These are phyloP conservation scores for Chloroclysta siterata DNA, from an alignment of 2,888 invertebrate species.

Conservation along the genomic window DNA sequence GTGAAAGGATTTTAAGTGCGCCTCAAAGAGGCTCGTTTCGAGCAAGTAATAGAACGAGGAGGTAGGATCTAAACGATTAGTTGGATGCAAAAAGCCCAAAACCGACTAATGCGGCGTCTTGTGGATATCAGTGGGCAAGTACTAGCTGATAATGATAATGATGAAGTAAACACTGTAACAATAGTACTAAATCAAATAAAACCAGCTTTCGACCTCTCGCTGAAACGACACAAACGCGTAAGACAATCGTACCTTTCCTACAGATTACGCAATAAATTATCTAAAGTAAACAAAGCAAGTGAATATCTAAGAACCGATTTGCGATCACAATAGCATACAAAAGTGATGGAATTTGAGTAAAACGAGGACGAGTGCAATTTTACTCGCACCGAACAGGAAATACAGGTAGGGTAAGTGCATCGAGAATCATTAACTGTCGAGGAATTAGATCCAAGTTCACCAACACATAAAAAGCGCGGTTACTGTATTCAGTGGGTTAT, in stretches of 20 bases:
- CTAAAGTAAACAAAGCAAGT: constrained; percentile 62
- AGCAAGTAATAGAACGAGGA: too few relatives aligned
- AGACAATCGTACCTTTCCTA: constrained; percentile 37
- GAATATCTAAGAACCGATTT: constrained; percentile 68
- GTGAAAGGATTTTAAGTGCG: too few relatives aligned
- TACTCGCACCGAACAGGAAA: constrained; percentile 70
- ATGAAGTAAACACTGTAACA: constrained; percentile 1
- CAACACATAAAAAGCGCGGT: not conserved
- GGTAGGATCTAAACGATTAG: too few relatives aligned
- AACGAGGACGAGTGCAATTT: constrained; percentile 61
- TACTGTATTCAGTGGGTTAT: not conserved
- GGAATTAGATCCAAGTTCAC: constrained; percentile 43
- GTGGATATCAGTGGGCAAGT: too few relatives aligned
- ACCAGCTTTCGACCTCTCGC: constrained; percentile 9
- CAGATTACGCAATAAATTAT: constrained; percentile 43
- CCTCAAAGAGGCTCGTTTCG: too few relatives aligned
- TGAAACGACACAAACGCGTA: constrained; percentile 6
- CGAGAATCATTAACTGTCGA: constrained; percentile 62
- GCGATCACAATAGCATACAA: constrained; percentile 65
- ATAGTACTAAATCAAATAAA: constrained; percentile 19
- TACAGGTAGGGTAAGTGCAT: constrained; percentile 69
- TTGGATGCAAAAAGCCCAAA: too few relatives aligned
- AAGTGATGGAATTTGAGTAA: constrained; percentile 66
- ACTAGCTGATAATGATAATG: too few relatives aligned
- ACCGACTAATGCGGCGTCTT: too few relatives aligned